A percentile compares a stretch with the other conserved stretches of the same genome.
Evolutionary conservation across 2,888 invertebrate genomes (phyloP).

Genomic region (Rugalucina vietnamica): DNA sequence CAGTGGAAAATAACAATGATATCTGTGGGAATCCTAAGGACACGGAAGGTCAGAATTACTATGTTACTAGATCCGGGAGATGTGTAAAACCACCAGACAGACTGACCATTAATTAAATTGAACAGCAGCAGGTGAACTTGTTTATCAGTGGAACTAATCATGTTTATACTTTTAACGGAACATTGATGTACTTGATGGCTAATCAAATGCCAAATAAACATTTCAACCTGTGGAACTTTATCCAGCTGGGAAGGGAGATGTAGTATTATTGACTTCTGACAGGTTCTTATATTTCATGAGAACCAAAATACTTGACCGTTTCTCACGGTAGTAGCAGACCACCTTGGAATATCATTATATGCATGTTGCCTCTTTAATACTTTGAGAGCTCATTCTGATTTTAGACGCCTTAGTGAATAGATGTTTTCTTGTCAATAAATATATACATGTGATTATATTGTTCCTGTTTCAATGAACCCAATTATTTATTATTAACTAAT

Average conservation of each 20-base stretch:
- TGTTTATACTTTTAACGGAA: background rate
- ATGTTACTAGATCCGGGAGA: slow-evolving; percentile 1
- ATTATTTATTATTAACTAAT: too few relatives aligned
- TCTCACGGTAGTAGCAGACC: background rate
- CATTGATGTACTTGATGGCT: too few relatives aligned
- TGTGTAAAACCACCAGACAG: background rate
- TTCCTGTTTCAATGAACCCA: too few relatives aligned
- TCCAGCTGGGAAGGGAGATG: background rate
- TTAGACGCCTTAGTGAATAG: background rate
- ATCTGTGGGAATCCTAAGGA: background rate
- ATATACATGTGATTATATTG: too few relatives aligned
- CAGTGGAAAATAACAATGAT: background rate
- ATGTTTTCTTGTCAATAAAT: background rate
- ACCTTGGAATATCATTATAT: background rate
- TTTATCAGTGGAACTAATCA: background rate
- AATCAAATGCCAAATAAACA: background rate
- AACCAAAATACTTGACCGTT: background rate
- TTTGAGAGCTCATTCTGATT: background rate
- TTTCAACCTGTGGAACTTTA: background rate
- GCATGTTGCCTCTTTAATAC: background rate
- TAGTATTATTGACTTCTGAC: background rate
- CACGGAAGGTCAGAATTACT: background rate
- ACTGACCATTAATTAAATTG: background rate
- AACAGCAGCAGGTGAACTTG: background rate
- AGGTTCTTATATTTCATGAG: background rate